A percentile compares a stretch with the other conserved stretches of the same genome.
phyloP scores from a whole-genome alignment of 2,888 invertebrate species.

The Amphimallon solstitiale region DNA sequence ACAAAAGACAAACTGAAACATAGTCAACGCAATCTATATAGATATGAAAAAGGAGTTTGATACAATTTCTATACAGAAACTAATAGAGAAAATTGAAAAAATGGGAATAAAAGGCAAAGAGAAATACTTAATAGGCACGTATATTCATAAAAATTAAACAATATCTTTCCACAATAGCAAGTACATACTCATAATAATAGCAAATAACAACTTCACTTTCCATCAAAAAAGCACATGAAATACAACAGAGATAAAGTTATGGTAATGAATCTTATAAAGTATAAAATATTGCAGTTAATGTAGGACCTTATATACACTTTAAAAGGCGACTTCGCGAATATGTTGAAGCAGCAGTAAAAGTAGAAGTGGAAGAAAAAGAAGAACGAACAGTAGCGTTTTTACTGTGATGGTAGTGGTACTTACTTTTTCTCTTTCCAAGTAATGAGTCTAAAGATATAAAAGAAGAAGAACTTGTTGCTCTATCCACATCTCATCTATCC shows the following conservation, averaged over 20 bases:
- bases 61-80: too few relatives aligned
- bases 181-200: too few relatives aligned
- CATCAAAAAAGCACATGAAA: neutral
- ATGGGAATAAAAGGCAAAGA: too few relatives aligned
- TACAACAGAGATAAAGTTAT: neutral
- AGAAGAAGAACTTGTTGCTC: constrained; percentile 28
- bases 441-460: constrained; percentile 28
- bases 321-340: constrained; percentile 19
- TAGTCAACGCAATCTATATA: too few relatives aligned
- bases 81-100: too few relatives aligned
- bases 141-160: too few relatives aligned
- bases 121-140: too few relatives aligned
- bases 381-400: constrained; percentile 13
- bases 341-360: neutral
- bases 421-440: constrained; percentile 29
- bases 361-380: neutral
- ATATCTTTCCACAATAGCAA: too few relatives aligned
- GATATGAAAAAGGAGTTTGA: too few relatives aligned
- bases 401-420: too few relatives aligned
- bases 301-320: constrained; percentile 14
- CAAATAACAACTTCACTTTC: too few relatives aligned
- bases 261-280: constrained; percentile 30
- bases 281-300: constrained; percentile 32
- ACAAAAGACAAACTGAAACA: too few relatives aligned
- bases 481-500: constrained; percentile 5